Conservation (phyloP, 1,140 invertebrate species). For the Cheumatopsyche charites region DNA sequence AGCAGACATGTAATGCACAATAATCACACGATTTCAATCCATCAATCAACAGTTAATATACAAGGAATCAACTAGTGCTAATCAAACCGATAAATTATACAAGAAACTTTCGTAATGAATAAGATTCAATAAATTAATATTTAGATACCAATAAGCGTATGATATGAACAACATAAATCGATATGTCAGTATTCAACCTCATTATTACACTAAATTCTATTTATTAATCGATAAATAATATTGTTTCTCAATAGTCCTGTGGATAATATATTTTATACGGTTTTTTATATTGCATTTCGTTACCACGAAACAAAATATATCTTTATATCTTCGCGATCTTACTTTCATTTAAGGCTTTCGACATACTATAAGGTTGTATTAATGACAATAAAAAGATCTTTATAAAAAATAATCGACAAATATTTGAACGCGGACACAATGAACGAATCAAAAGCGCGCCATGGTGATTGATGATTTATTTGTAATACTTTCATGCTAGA, state of each 20-base stretch:
- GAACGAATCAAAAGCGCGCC: neutral
- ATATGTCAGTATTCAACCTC: too few relatives aligned
- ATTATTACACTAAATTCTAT: too few relatives aligned
- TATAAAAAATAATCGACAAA: conserved; percentile 11
- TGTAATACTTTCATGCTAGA: conserved; percentile 16
- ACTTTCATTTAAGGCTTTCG: conserved; percentile 19
- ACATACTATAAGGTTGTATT: neutral
- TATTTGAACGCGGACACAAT: conserved; percentile 6
- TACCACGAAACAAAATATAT: neutral
- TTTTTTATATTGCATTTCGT: neutral
- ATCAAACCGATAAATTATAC: too few relatives aligned
- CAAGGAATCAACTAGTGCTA: too few relatives aligned
- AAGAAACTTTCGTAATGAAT: too few relatives aligned
- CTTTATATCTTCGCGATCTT: conserved; percentile 7
- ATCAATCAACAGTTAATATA: too few relatives aligned
- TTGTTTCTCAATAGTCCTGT: conserved; percentile 6
- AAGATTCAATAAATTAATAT: too few relatives aligned
- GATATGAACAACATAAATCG: too few relatives aligned
- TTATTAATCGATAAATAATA: neutral
- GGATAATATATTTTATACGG: neutral
- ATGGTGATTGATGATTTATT: conserved; percentile 31
- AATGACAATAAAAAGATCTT: too few relatives aligned
- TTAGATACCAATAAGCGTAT: too few relatives aligned
- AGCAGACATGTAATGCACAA: too few relatives aligned
- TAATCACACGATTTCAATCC: too few relatives aligned